Base-by-base conservation (phyloP, 2,113 vertebrate species). In the Oncorhynchus clarkii region DNA sequence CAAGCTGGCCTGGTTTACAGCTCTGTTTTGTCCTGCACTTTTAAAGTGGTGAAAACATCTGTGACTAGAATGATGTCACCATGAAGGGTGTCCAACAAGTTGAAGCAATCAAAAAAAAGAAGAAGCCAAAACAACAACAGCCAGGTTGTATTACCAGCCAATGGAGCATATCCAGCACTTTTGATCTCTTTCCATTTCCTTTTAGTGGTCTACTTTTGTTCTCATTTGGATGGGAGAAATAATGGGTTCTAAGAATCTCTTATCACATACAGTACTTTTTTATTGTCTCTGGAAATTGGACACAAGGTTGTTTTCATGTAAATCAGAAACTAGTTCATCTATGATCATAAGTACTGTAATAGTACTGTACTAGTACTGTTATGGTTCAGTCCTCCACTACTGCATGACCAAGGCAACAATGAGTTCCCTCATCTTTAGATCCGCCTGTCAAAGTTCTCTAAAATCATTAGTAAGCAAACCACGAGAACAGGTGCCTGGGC, bases 1-100 rank as follows among this genome's bases (percentile, higher is more conserved):
- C 96, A 98, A 97, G 95, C 97, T 98, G 97, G 95, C 95, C 94
- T 89, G 93, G 95, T 97, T 98, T 95, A 93, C 94, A 90, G 95
- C 93, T 93, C 93, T 92, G 94, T 93, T 94, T 95, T 94, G 92
- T 93, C 93, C 88, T 76, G 88, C 88, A 82, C 86, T 87, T 83
- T 89, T 86, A 80, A 95, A 96, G 92, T 93, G 92, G 91, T 89
- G 93, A 85, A 95, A 95, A 95, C 96, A 96, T 96, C 96, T 97
- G 97, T 95, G 96, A 92, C 89, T 88, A 89, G 93, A 94, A 90
- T 88, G 95, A 94, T 96, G 96, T 97, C 96, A 96, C 93, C 78
- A 92, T 91, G 93, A 91, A 77, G 91, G 92, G 82, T 84, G 88
- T 78, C 0, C 83, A 66, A 66, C 64, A 67, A 67, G 27, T 54